Evolutionary conservation across 1,140 invertebrate species (phyloP), one percentile per base, ranked within the genome.

Genomic region (Conus ventricosus): DNA sequence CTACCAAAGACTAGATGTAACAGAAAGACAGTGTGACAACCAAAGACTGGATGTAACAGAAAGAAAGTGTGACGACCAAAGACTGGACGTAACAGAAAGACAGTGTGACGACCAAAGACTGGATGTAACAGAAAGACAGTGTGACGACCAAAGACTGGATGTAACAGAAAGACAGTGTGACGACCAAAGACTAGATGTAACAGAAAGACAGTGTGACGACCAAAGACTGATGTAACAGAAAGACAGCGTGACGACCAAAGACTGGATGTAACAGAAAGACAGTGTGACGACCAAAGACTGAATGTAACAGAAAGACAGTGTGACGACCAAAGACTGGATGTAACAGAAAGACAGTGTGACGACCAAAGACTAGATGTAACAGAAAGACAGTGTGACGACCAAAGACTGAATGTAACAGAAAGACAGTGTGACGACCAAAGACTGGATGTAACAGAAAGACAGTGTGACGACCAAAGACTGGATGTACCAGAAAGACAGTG

Each of bases 131-230:
- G 39, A 39, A n/a, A 39, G 39, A 39, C 0, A 39, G 39, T 39
- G 3, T 3, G 39, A 39, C 39, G 3, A 39, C 39, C 39, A 39
- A 39, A 39, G 39, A 39, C 39, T 39, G 3, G 39, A 39, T 39
- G 39, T 86, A 53, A 54, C 71, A 87, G 39, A 7, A 15, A 67
- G 82, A 84, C n/a, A 57, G 51, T 71, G 7, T 75, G 67, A 51
- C 6, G 51, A 39, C 39, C 39, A 39, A 1, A 39, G 39, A 89
- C 91, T 91, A 39, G 39, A 39, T 39, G 39, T 86, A 60, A 54
- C 71, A 87, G 39, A 7, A 15, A 67, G 82, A 84, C n/a, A 57
- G 51, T 71, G 7, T 75, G 67, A 51, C 6, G 51, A 39, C 39
- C 39, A 39, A 0, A 39, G 39, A 89, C 39, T 39, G 39, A 39